phyloP scores from a whole-genome alignment of 2,113 vertebrate species.

The Epinephelus cyanopodus region DNA sequence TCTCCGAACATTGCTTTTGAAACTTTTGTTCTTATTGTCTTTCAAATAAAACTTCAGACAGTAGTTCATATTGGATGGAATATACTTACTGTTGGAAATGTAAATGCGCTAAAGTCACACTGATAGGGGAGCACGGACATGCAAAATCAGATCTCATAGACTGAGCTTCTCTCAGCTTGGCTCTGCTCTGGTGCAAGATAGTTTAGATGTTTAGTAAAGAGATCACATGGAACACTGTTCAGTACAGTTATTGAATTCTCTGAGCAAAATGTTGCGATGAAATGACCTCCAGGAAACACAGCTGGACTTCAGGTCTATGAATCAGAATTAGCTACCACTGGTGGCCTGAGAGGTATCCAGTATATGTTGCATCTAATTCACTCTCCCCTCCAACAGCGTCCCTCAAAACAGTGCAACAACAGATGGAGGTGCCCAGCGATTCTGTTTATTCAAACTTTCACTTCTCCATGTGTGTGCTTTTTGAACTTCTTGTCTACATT shows the following conservation, averaged over 20 bases:
- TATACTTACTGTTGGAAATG: constrained; percentile 19
- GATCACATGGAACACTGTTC: background rate
- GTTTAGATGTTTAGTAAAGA: background rate
- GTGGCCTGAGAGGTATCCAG: background rate
- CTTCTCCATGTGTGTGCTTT: background rate
- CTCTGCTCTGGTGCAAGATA: background rate
- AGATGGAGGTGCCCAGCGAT: background rate
- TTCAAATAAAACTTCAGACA: constrained; percentile 12
- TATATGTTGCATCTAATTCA: constrained; percentile 6
- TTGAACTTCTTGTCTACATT: background rate
- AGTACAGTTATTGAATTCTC: background rate
- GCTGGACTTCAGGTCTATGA: constrained; percentile 3
- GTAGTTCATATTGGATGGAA: background rate
- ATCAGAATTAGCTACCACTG: constrained; percentile 8
- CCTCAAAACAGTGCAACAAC: background rate
- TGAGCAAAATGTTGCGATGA: background rate
- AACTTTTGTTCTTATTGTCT: constrained; percentile 8
- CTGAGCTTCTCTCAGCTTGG: background rate
- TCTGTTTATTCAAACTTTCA: background rate
- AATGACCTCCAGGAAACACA: constrained; percentile 5
- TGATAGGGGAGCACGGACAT: constrained; percentile 23
- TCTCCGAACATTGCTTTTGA: background rate
- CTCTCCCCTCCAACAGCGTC: background rate
- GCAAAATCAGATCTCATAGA: background rate
- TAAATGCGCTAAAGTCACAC: background rate